These are phyloP conservation scores for Onychomys arenicola DNA, from an alignment of 2,797 vertebrate genomes.

Conservation along the genomic window DNA sequence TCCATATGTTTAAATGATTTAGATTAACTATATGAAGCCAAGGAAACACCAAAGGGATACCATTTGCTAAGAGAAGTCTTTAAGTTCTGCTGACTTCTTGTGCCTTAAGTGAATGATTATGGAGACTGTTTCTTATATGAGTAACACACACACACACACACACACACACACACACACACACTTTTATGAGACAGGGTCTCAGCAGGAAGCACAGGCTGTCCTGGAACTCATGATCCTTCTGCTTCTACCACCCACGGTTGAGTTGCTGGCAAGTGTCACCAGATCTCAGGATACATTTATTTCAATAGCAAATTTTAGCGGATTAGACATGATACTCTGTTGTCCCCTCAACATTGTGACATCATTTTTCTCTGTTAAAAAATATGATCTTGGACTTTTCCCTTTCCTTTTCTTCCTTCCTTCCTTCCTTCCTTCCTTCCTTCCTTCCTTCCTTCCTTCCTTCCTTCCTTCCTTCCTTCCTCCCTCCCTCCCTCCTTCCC, in stretches of 20 bases:
- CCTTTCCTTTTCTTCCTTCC: no score
- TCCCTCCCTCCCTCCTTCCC: no score
- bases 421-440: not conserved
- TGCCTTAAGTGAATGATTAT: not conserved
- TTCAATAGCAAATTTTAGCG: not conserved
- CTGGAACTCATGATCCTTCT: not conserved
- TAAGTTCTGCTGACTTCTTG: not conserved
- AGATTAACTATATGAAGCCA: not conserved
- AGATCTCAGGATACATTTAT: not conserved
- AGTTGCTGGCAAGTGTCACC: not conserved
- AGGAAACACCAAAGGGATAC: not conserved
- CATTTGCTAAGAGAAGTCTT: slow-evolving; percentile 1
- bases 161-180: not conserved
- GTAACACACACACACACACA: not conserved
- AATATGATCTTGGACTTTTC: not conserved
- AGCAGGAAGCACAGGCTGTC: not conserved
- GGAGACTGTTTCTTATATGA: not conserved
- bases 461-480: no score
- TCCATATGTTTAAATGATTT: not conserved
- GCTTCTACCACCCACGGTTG: not conserved
- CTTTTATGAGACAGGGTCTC: not conserved
- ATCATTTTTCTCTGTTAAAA: not conserved
- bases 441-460: not conserved
- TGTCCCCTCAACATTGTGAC: not conserved
- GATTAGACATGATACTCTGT: not conserved